Conservation (phyloP, 2,113 vertebrate species). For the Trichomycterus rosablanca region DNA sequence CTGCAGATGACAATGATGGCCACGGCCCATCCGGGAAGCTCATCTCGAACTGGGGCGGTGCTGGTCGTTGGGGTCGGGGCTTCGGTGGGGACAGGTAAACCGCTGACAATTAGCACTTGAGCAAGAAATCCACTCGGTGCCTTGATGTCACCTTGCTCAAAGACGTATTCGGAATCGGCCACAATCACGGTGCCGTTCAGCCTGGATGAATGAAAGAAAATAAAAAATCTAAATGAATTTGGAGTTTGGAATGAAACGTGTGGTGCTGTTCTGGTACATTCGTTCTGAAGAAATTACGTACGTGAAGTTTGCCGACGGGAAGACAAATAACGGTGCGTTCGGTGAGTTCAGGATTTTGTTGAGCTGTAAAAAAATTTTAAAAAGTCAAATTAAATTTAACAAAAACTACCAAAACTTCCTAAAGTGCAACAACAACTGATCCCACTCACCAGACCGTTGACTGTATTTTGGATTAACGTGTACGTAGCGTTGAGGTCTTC, state of each 20-base stretch:
- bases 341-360: slow-evolving; percentile 31
- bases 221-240: neutral
- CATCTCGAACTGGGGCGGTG: no score
- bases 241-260: neutral
- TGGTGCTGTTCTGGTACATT: neutral
- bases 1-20: slow-evolving; percentile 39
- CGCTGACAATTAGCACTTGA: slow-evolving; percentile 23
- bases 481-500: slow-evolving; percentile 9
- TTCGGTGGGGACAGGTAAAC: no score
- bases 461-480: neutral
- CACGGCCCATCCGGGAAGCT: slow-evolving; percentile 28
- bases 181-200: neutral
- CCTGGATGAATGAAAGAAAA: slow-evolving; percentile 3
- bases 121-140: slow-evolving; percentile 14
- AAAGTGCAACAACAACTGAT: no score
- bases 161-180: slow-evolving; percentile 19
- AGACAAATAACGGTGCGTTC: slow-evolving; percentile 14
- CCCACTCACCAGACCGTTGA: slow-evolving; percentile 37
- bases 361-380: slow-evolving; percentile 21
- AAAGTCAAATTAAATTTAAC: neutral
- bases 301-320: slow-evolving; percentile 12
- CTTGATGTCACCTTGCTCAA: slow-evolving; percentile 7
- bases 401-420: neutral
- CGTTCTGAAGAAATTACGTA: slow-evolving; percentile 6
- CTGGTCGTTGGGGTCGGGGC: no score